Evolutionary conservation across 30 jellyfish, hydroid and myxozoan genomes (phyloP).

Genomic region (Phacellophora camtschatica): DNA sequence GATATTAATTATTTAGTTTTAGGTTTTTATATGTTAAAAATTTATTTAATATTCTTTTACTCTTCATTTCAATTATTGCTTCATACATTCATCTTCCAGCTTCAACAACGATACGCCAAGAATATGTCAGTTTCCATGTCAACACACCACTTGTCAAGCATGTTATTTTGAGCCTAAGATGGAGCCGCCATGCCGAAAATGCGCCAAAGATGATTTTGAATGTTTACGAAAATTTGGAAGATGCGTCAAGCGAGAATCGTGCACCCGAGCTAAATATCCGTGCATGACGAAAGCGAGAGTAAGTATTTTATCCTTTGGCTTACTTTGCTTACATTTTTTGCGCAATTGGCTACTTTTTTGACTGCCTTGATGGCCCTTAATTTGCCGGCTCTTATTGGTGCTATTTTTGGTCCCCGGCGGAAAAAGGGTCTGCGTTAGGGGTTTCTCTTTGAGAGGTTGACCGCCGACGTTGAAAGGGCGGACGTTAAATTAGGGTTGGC

Average conservation of each 20-base stretch:
- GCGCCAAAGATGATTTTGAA: conserved; percentile 71
- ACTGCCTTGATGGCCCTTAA: no score
- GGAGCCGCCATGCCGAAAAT: conserved; percentile 89
- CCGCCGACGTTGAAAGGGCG: no score
- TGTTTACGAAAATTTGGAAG: conserved; percentile 75
- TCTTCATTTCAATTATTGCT: no score
- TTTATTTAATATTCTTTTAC: no score
- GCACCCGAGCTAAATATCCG: conserved; percentile 92
- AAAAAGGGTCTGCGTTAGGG: no score
- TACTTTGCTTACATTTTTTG: not conserved
- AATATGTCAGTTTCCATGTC: conserved; percentile 90
- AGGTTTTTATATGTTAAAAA: no score
- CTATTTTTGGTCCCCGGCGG: no score
- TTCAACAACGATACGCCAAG: conserved; percentile 62
- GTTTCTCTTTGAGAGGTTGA: no score
- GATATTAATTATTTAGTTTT: no score
- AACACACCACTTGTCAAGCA: conserved; percentile 93
- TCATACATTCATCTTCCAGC: conserved; percentile 24
- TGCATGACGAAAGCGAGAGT: conserved; percentile 89
- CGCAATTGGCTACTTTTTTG: no score
- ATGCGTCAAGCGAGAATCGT: conserved; percentile 75
- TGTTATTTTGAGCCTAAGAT: conserved; percentile 79
- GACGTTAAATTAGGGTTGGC: no score
- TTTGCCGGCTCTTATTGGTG: no score
- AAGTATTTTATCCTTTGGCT: not conserved